Evolutionary conservation across 2,113 vertebrate species (phyloP).

Genomic region (Chlorocebus sabaeus): DNA sequence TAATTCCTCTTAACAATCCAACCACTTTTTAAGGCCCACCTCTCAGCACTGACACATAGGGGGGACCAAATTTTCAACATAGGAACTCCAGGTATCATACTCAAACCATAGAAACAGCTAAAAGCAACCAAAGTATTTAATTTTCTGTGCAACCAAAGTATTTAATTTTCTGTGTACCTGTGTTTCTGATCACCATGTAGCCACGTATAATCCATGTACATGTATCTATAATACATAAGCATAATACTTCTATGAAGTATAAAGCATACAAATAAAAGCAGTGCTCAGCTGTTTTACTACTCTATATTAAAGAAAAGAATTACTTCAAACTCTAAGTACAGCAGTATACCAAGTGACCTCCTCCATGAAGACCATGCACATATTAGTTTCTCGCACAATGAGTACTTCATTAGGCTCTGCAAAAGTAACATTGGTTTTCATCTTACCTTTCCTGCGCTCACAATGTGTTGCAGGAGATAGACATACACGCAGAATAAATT

Average conservation of each 20-base stretch:
- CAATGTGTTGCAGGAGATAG: neutral
- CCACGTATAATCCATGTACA: neutral
- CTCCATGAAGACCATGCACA: neutral
- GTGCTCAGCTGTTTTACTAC: neutral
- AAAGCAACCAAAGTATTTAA: conserved; percentile 23
- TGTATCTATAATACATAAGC: neutral
- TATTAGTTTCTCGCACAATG: neutral
- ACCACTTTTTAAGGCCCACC: neutral
- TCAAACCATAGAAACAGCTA: neutral
- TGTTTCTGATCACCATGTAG: neutral
- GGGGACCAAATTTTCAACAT: neutral
- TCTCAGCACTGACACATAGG: neutral
- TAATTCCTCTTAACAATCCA: neutral
- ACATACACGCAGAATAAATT: neutral
- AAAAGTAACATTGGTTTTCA: neutral
- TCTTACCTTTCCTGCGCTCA: neutral
- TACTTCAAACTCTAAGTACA: neutral
- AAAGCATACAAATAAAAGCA: neutral
- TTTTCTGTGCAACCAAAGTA: neutral
- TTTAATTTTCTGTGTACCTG: neutral
- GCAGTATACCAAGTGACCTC: neutral
- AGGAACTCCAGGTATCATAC: neutral
- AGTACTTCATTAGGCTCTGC: neutral
- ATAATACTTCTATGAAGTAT: neutral
- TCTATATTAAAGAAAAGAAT: neutral